Evolutionary conservation across 2,797 vertebrate genomes (phyloP).

Genomic region (Silurus lanzhouensis): DNA sequence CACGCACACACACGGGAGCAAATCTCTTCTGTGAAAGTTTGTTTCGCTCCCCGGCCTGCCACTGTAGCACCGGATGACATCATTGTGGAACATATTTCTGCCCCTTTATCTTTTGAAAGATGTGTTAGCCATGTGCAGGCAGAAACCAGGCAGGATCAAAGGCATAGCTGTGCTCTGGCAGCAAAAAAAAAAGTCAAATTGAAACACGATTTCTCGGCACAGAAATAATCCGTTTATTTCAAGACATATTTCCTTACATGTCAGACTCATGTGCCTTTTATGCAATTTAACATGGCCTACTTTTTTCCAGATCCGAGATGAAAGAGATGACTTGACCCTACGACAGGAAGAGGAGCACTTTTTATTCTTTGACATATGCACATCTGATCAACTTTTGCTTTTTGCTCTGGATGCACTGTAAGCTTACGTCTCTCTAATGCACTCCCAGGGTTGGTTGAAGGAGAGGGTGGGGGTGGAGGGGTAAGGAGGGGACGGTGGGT

Average conservation of each 20-base stretch:
- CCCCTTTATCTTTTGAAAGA: slow-evolving; percentile 81
- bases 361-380: slow-evolving; percentile 19
- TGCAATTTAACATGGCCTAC: slow-evolving; percentile 63
- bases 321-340: slow-evolving; percentile 46
- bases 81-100: slow-evolving; percentile 77
- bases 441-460: slow-evolving; percentile 82
- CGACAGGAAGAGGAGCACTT: slow-evolving; percentile 13
- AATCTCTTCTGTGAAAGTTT: slow-evolving; percentile 72
- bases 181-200: slow-evolving; percentile 64
- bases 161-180: slow-evolving; percentile 73
- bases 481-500: slow-evolving; percentile 58
- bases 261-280: slow-evolving; percentile 61
- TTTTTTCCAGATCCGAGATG: slow-evolving; percentile 53
- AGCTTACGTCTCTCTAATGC: slow-evolving; percentile 74
- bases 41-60: slow-evolving; percentile 70
- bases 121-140: slow-evolving; percentile 80
- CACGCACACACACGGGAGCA: slow-evolving; percentile 50
- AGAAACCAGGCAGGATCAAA: slow-evolving; percentile 75
- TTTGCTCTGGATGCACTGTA: slow-evolving; percentile 74
- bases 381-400: slow-evolving; percentile 40
- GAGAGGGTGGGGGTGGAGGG: slow-evolving; percentile 55
- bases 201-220: slow-evolving; percentile 79
- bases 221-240: slow-evolving; percentile 81
- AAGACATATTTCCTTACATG: slow-evolving; percentile 74
- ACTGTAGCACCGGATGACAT: slow-evolving; percentile 75